These are phyloP conservation scores for Drosophila truncata DNA, from an alignment of 1,140 invertebrate species.

Conservation along the genomic window DNA sequence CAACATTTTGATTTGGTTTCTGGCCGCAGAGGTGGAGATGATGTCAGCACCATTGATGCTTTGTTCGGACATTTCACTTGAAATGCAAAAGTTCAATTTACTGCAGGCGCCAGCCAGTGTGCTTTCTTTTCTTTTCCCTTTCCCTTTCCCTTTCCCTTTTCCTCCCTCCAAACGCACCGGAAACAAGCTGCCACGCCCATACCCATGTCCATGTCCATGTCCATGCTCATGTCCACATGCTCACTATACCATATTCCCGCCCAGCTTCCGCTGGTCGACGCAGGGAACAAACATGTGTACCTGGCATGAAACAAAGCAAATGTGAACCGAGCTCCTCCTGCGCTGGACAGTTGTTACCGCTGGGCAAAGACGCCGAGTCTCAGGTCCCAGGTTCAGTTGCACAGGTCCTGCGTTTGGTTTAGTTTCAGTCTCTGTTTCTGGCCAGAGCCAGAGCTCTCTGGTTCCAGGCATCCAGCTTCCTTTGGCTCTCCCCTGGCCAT, in stretches of 20 bases:
- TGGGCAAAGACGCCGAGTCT: slow-evolving; percentile 67
- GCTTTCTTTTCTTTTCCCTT: slow-evolving; percentile 60
- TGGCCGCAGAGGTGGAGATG: slow-evolving; percentile 25
- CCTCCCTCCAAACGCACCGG: slow-evolving; percentile 32
- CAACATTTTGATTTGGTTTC: slow-evolving; percentile 48
- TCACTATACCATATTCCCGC: slow-evolving; percentile 16
- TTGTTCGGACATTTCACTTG: slow-evolving; percentile 64
- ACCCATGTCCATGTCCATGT: slow-evolving; percentile 15
- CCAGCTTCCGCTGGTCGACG: slow-evolving; percentile 23
- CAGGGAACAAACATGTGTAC: slow-evolving; percentile 23
- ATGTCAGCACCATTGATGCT: slow-evolving; percentile 50
- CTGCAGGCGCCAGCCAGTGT: slow-evolving; percentile 67
- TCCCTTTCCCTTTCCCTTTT: not conserved
- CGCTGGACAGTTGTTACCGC: slow-evolving; percentile 77
- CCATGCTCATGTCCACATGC: slow-evolving; percentile 5
- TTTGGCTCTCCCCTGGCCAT: slow-evolving; percentile 15
- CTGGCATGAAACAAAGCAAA: slow-evolving; percentile 69
- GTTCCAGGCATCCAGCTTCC: slow-evolving; percentile 40
- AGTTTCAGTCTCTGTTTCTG: slow-evolving; percentile 25
- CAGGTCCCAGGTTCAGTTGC: slow-evolving; percentile 23
- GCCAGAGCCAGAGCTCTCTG: slow-evolving; percentile 14
- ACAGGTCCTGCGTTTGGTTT: slow-evolving; percentile 22
- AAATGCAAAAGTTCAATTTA: slow-evolving; percentile 82
- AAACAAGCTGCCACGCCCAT: slow-evolving; percentile 57
- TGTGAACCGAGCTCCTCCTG: slow-evolving; percentile 51